Evolutionary conservation across 2,113 vertebrate genomes (phyloP).

Genomic region (Periophthalmus modestus): DNA sequence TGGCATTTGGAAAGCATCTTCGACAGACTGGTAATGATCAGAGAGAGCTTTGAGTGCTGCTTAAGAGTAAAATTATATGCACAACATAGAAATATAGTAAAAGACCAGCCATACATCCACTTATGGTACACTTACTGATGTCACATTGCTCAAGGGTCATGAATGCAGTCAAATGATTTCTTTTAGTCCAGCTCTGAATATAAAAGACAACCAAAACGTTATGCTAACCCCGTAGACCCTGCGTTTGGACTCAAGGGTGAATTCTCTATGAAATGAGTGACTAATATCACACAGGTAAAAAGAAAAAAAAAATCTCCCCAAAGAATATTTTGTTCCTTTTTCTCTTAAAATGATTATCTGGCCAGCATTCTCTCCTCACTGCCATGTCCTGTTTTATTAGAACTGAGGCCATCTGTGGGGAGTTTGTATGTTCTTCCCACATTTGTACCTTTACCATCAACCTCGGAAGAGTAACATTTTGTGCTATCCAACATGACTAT

Average conservation of each 20-base stretch:
- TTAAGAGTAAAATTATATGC: not conserved
- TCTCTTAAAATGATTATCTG: not conserved
- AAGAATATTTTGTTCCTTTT: not conserved
- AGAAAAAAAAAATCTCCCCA: not conserved
- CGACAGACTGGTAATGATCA: not conserved
- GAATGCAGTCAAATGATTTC: not conserved
- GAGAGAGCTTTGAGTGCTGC: not conserved
- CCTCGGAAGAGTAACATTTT: not conserved
- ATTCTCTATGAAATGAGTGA: not conserved
- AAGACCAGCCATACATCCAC: not conserved
- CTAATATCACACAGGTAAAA: not conserved
- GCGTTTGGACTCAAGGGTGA: not conserved
- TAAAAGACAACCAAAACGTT: not conserved
- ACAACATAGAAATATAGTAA: not conserved
- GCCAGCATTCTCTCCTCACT: not conserved
- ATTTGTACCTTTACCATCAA: not conserved
- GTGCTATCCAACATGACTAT: not conserved
- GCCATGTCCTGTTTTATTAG: not conserved
- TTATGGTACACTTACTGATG: slow-evolving; percentile 7
- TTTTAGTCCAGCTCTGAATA: not conserved
- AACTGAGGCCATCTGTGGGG: not conserved
- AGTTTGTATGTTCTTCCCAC: not conserved
- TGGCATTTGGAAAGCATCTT: not conserved
- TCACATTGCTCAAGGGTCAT: not conserved
- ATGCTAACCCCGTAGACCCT: not conserved